Base-by-base conservation (phyloP, 1,140 invertebrate species). In the Zaprionus capensis region DNA sequence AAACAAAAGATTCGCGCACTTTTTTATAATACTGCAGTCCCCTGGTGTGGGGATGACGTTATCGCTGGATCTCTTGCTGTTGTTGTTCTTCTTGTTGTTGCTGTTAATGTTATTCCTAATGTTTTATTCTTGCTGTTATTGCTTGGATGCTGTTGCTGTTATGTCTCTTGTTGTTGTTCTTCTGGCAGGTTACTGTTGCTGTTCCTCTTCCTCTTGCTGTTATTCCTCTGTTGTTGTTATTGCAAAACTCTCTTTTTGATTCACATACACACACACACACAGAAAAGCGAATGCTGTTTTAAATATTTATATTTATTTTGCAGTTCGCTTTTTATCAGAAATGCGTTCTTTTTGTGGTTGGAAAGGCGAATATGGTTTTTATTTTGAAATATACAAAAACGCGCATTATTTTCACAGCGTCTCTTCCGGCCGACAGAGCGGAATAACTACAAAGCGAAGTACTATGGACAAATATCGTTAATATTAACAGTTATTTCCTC, bases 321-420 rank as follows among this genome's bases (percentile, higher is more conserved):
- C 24, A n/a, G 56, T 65, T 57, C 56, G 55, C 38, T 65, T 61
- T 83, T 80, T 75, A 68, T 87, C 71, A 91, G 71, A 91, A 91
- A 82, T 88, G 83, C 88, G 88, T 91, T 91, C 88, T 91, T 91
- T 91, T 91, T 61, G 80, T 91, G 66, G 88, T 91, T 73, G 88
- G 88, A 79, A 91, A 91, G 76, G 88, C 88, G 61, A 91, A 91
- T 69, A 91, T 91, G 55, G 88, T 91, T 85, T 91, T 84, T 65
- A 91, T 91, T 91, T 91, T 91, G 58, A 91, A 91, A 78, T 91
- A 91, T 80, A 91, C 84, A 85, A 91, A 85, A 80, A 71, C 84
- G 68, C 68, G 71, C 88, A 91, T 91, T 80, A 88, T 91, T 77
- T 85, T 84, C 61, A 55, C 76, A 34, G 63, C 53, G 63, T 53